A percentile compares a stretch with the other conserved stretches of the same genome.
Conservation (phyloP, 2,888 invertebrate genomes). For the Tetragonula carbonaria region DNA sequence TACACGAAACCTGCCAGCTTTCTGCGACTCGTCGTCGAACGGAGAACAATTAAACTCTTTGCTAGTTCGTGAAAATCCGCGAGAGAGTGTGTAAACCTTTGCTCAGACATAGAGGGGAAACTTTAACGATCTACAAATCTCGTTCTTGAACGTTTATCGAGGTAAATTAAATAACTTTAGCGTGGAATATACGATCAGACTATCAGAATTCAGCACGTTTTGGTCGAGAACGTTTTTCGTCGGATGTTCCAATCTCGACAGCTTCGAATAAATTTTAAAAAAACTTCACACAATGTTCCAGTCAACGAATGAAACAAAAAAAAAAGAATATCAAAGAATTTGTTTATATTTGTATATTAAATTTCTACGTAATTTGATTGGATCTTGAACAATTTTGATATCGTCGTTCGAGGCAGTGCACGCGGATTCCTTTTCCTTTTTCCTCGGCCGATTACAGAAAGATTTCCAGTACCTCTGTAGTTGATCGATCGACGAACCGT, state of each 20-base stretch:
- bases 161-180: background rate
- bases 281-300: too few relatives aligned
- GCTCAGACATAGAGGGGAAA: background rate
- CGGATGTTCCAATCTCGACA: too few relatives aligned
- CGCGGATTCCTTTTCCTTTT: background rate
- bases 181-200: background rate
- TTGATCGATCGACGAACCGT: background rate
- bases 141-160: background rate
- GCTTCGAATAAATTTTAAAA: too few relatives aligned
- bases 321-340: background rate
- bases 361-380: background rate
- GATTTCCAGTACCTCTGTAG: slow-evolving; percentile 33
- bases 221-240: too few relatives aligned
- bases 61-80: background rate
- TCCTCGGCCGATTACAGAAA: slow-evolving; percentile 26
- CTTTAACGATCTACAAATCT: background rate
- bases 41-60: background rate
- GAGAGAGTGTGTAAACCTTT: background rate
- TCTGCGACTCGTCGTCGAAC: background rate
- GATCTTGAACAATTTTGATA: background rate
- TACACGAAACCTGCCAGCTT: background rate
- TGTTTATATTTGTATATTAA: background rate
- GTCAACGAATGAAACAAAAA: too few relatives aligned
- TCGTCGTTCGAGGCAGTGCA: too few relatives aligned
- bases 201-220: slow-evolving; percentile 7